Base-by-base conservation (phyloP, 53 echinoderm and acorn worm species). In the Glandiceps talaboti region DNA sequence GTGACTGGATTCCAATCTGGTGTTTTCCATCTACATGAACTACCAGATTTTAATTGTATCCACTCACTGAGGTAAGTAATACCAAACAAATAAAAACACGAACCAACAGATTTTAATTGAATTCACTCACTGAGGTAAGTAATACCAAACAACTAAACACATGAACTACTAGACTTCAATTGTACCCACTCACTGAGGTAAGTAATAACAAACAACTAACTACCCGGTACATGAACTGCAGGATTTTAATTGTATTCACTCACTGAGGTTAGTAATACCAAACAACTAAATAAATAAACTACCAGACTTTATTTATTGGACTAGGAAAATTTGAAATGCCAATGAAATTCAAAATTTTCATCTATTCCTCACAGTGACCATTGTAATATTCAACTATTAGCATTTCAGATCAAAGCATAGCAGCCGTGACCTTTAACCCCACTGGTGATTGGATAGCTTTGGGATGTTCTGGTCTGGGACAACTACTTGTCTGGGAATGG, bases 401-500 rank as follows among this genome's bases (percentile, higher is more conserved):
- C 33, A 95, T 95, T 78, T 91, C 89, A 26, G 86, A 91, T 79
- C 89, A 91, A 81, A 85, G 81, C 14, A 91, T 99, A 75, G 93
- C 89, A 20, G 86, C 99, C 14, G 90, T 94, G 30, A 74, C 83
- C 31, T 91, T 94, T 82, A 99, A 99, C 77, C 84, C 82, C 26
- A 85, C 91, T 0, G 99, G 99, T 32, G 99, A 99, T 74, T 99
- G 99, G 99, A 94, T 94, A 28, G 99, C 87, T 0, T 89, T 99
- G 78, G 99, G 99, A 26, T 99, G 99, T 82, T 76, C 85, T 20
- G 94, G 91, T 0, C 86, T 93, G 1, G 99, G 99, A 0, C 92
- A 99, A 83, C 81, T 99, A 30, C 82, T 94, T 45, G 99, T 99
- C 25, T 99, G 99, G 99, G 99, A 99, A 32, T 99, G 99, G 99